A percentile compares a stretch with the other conserved stretches of the same genome.
Conservation (phyloP, 35 echinoderm and acorn worm genomes). For the Strongylocentrotus purpuratus region DNA sequence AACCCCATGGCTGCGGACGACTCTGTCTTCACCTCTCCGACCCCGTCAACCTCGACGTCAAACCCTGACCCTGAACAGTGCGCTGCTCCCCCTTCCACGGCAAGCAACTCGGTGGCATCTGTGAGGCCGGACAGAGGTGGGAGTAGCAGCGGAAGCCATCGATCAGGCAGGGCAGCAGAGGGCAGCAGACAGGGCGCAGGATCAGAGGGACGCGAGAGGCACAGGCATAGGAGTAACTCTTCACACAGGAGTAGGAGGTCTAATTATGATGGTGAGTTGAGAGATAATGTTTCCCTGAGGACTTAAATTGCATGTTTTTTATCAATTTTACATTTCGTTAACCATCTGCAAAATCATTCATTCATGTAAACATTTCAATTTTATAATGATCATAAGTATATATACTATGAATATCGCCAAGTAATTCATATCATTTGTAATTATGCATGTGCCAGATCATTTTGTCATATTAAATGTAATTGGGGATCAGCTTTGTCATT, state of each 20-base stretch:
- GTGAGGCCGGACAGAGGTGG: neutral
- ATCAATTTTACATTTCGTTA: neutral
- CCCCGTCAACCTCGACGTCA: neutral
- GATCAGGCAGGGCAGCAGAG: neutral
- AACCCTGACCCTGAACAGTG: neutral
- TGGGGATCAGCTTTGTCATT: neutral
- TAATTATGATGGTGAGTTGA: neutral
- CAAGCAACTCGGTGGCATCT: neutral
- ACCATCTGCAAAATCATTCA: neutral
- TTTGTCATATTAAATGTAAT: neutral
- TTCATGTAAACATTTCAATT: neutral
- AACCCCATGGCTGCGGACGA: conserved; percentile 48
- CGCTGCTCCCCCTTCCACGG: neutral
- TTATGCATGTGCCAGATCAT: neutral
- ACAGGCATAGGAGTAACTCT: conserved; percentile 37
- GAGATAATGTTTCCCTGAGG: neutral
- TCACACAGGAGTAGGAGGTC: conserved; percentile 35
- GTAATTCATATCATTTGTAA: neutral
- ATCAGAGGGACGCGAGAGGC: neutral
- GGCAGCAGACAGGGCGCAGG: neutral
- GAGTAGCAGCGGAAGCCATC: conserved; percentile 36
- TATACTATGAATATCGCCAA: neutral
- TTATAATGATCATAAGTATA: neutral
- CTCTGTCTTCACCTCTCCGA: neutral
- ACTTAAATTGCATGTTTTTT: neutral